Conservation (phyloP, 2,888 invertebrate genomes). For the Campoletis raptor region DNA sequence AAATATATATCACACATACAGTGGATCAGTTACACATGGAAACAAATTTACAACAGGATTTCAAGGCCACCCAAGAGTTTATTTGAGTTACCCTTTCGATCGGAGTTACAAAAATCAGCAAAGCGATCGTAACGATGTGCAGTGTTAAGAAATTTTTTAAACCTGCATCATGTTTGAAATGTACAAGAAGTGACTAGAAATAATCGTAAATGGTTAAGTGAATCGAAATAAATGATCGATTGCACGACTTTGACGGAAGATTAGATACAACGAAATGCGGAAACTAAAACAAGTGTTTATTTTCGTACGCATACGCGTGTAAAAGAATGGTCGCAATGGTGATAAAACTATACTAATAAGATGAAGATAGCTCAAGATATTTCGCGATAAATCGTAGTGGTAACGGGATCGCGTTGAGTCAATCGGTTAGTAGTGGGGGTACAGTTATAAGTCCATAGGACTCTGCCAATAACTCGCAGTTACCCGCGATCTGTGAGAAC, state of each 20-base stretch:
- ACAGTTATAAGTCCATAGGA: conserved; percentile 2
- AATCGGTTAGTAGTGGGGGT: conserved; percentile 3
- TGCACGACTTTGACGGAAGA: not conserved
- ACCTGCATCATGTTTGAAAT: not conserved
- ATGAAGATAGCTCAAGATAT: not conserved
- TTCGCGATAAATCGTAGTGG: not conserved
- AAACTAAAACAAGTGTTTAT: not conserved
- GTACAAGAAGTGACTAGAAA: not conserved
- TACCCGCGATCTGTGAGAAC: not conserved
- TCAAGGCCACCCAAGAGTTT: not conserved
- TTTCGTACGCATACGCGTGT: not conserved
- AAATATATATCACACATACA: too few species aligned
- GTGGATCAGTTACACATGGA: not conserved
- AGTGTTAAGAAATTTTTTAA: not conserved
- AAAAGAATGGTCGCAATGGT: not conserved
- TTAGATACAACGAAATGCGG: not conserved
- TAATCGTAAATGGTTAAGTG: not conserved
- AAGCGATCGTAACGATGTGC: not conserved
- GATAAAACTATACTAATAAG: conserved; percentile 8
- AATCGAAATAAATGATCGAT: not conserved
- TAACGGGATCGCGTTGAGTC: not conserved
- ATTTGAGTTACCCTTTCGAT: not conserved
- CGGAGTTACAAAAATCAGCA: not conserved
- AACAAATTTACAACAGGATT: not conserved
- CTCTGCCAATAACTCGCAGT: conserved; percentile 15